phyloP scores from a whole-genome alignment of 2,888 invertebrate genomes.

The Muscina levida region DNA sequence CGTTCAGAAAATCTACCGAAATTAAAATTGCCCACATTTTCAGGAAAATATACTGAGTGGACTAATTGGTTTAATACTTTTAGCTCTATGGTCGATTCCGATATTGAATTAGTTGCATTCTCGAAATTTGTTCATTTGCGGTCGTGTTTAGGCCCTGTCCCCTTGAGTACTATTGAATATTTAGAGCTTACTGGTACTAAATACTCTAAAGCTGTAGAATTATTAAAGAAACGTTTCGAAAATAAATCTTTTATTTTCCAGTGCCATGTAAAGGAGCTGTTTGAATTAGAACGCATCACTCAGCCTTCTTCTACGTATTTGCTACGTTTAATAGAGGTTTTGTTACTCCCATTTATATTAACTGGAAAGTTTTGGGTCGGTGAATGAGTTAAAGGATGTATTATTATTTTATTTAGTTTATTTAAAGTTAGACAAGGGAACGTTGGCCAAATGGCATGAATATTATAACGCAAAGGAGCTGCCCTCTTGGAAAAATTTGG shows the following conservation, averaged over 20 bases:
- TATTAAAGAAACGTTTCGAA: too few relatives aligned
- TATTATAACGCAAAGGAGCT: not conserved
- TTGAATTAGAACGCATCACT: constrained; percentile 13
- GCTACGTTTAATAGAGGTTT: constrained; percentile 18
- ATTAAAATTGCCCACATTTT: constrained; percentile 2
- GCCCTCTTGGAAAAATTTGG: constrained; percentile 10
- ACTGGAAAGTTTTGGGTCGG: not conserved
- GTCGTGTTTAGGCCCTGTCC: not conserved
- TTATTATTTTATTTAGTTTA: constrained; percentile 6
- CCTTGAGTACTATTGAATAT: too few relatives aligned
- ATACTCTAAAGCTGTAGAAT: constrained; percentile 18
- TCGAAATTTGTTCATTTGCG: constrained; percentile 38
- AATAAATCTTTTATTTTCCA: constrained; percentile 38
- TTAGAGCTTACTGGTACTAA: constrained; percentile 32
- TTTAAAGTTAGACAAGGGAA: not conserved
- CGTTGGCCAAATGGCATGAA: not conserved
- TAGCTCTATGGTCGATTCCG: too few relatives aligned
- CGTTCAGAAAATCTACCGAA: not conserved
- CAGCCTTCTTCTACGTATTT: constrained; percentile 4
- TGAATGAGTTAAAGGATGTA: not conserved
- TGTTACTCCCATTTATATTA: constrained; percentile 35
- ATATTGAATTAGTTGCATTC: constrained; percentile 7
- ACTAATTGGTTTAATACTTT: too few relatives aligned
- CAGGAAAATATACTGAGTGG: too few relatives aligned
- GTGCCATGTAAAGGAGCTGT: constrained; percentile 39